phyloP scores from a whole-genome alignment of 2,797 vertebrate genomes.

The Pagetopsis macropterus region DNA sequence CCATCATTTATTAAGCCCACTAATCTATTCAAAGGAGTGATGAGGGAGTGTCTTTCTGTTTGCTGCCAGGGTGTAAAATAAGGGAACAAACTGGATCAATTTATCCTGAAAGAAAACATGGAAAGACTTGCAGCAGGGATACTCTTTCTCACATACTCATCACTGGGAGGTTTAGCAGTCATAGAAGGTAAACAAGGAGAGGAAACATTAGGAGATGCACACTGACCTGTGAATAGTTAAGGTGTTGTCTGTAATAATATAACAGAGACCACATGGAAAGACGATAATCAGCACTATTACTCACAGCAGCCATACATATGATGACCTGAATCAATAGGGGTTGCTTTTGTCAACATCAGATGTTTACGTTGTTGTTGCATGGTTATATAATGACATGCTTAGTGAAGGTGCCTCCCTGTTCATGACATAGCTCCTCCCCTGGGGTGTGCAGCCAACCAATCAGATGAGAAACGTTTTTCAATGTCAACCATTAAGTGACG shows the following conservation, averaged over 20 bases:
- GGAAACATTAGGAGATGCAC: not conserved
- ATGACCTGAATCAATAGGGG: not conserved
- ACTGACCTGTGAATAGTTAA: slow-evolving; percentile 1
- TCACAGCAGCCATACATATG: not conserved
- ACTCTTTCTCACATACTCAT: slow-evolving; percentile 10
- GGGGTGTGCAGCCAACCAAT: not conserved
- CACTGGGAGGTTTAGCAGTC: slow-evolving; percentile 15
- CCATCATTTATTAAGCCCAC: slow-evolving; percentile 2
- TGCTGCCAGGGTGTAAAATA: not conserved
- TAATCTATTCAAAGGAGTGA: not conserved
- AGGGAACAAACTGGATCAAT: slow-evolving; percentile 25
- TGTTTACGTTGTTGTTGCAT: not conserved
- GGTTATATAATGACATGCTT: not conserved
- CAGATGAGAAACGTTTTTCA: not conserved
- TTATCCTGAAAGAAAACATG: slow-evolving; percentile 15
- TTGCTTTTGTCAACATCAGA: not conserved
- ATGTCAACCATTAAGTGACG: not conserved
- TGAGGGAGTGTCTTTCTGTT: slow-evolving; percentile 8
- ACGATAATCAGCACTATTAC: not conserved
- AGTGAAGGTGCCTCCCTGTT: not conserved
- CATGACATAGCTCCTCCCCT: slow-evolving; percentile 16
- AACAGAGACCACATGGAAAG: not conserved
- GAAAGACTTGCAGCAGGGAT: slow-evolving; percentile 16
- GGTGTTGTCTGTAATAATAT: not conserved
- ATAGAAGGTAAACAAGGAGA: not conserved